phyloP scores from a whole-genome alignment of 2,888 invertebrate genomes.

The Nemapogon koenigi region DNA sequence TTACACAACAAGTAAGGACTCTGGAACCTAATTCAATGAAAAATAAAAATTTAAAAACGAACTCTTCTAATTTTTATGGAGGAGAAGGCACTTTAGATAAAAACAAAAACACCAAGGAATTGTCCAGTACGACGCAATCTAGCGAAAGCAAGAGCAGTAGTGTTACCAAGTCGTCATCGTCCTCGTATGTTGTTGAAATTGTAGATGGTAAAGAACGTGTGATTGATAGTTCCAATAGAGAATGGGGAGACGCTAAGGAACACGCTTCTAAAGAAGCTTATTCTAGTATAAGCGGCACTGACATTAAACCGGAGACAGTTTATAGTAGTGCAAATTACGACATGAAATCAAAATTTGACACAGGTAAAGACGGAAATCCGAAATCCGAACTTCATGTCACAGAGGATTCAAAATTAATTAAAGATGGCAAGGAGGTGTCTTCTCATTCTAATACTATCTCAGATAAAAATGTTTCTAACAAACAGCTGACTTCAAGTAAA shows the following conservation, averaged over 20 bases:
- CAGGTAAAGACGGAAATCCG: slow-evolving; percentile 59
- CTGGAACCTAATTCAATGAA: slow-evolving; percentile 33
- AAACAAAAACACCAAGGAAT: slow-evolving; percentile 38
- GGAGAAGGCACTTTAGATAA: slow-evolving; percentile 41
- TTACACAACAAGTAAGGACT: slow-evolving; percentile 35
- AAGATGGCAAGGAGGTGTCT: slow-evolving; percentile 46
- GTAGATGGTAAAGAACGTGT: slow-evolving; percentile 70
- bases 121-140: slow-evolving; percentile 41
- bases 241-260: slow-evolving; percentile 60
- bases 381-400: slow-evolving; percentile 39
- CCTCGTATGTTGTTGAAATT: slow-evolving; percentile 70
- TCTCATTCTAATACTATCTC: slow-evolving; percentile 42
- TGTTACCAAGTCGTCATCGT: slow-evolving; percentile 65
- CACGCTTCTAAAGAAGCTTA: slow-evolving; percentile 56
- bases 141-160: slow-evolving; percentile 63
- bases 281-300: slow-evolving; percentile 61
- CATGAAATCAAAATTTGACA: slow-evolving; percentile 61
- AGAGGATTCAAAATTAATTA: slow-evolving; percentile 46
- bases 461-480: slow-evolving; percentile 45
- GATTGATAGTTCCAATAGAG: slow-evolving; percentile 64
- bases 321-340: slow-evolving; percentile 60
- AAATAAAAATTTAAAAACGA: slow-evolving; percentile 33
- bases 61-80: slow-evolving; percentile 44
- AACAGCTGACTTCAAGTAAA: slow-evolving; percentile 39
- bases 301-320: slow-evolving; percentile 62